Evolutionary conservation across 2,888 invertebrate species (phyloP).

Genomic region (Pharmacophagus antenor): DNA sequence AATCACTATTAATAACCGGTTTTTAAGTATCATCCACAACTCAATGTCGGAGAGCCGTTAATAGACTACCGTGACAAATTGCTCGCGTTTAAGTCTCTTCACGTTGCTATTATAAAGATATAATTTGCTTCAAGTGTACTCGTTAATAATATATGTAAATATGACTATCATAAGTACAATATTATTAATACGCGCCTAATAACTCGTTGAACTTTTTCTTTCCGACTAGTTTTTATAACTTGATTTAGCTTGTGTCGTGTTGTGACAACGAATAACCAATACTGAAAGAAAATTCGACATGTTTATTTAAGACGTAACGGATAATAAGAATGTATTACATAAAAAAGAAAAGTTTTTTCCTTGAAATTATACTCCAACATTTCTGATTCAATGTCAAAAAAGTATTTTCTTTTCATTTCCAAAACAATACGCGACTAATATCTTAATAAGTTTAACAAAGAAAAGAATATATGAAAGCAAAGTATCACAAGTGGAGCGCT

Average conservation of each 20-base stretch:
- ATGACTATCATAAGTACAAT: slow-evolving; percentile 21
- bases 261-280: no score
- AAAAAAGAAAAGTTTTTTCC: no score
- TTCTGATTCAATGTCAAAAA: no score
- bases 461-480: slow-evolving; percentile 29
- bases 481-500: slow-evolving; percentile 42
- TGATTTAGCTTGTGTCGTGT: slow-evolving; percentile 1
- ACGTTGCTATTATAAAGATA: slow-evolving; percentile 47
- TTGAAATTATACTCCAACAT: no score
- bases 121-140: slow-evolving; percentile 42
- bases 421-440: slow-evolving; percentile 9
- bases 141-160: slow-evolving; percentile 20
- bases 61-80: slow-evolving; percentile 49
- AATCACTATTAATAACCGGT: slow-evolving; percentile 33
- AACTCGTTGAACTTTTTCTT: slow-evolving; percentile 24
- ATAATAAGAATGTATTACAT: neutral
- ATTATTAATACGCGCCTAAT: slow-evolving; percentile 14
- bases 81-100: slow-evolving; percentile 40
- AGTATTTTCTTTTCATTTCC: neutral
- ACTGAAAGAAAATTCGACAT: no score
- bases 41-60: slow-evolving; percentile 40
- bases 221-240: slow-evolving; percentile 14
- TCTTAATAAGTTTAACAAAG: slow-evolving; percentile 32
- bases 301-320: no score
- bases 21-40: slow-evolving; percentile 37